Evolutionary conservation across 2,797 vertebrate genomes (phyloP), one percentile per base, ranked within the genome.

Genomic region (Nyctalus aviator): DNA sequence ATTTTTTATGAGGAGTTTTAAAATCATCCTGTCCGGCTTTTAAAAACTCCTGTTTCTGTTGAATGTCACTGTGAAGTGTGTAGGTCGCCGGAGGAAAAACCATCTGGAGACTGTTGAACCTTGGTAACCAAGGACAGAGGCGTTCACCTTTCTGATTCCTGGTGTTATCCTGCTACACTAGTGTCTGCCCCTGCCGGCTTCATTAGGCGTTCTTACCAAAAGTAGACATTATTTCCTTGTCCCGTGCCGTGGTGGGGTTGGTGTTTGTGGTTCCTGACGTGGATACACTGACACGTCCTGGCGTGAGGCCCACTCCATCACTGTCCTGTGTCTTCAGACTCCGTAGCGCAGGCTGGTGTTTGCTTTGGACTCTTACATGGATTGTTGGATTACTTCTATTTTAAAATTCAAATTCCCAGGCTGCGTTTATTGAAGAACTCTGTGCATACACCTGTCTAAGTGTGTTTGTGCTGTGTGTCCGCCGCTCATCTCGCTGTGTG

Each of bases 351-450:
- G 62, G 20, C 50, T 69, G 20, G 15, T 59, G 10, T 66, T 50
- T n/a, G 78, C 11, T 59, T 64, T 78, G 18, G 41, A 27, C 62
- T 90, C 81, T 64, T 59, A 1, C 3, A 15, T 55, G 86, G 71
- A 79, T 94, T 79, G 8, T 84, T 69, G 71, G 76, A 17, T 84
- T 88, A 57, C 30, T 87, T 87, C 89, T 69, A 20, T 85, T 91
- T 78, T 17, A 76, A 44, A 93, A 50, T 50, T 92, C 14, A 30
- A 35, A 82, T 68, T 59, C 25, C 41, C 62, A 79, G 72, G 23
- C 17, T 18, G 77, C 53, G 30, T 32, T 81, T 81, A 68, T 30
- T 27, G 13, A 14, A 3, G 13, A 6, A 30, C 27, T 59, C 57
- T 62, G 55, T 57, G 59, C 59, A 30, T 3, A 14, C 8, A 35